Evolutionary conservation across 2,797 vertebrate genomes (phyloP).

Genomic region (Halcyon chelicuti): DNA sequence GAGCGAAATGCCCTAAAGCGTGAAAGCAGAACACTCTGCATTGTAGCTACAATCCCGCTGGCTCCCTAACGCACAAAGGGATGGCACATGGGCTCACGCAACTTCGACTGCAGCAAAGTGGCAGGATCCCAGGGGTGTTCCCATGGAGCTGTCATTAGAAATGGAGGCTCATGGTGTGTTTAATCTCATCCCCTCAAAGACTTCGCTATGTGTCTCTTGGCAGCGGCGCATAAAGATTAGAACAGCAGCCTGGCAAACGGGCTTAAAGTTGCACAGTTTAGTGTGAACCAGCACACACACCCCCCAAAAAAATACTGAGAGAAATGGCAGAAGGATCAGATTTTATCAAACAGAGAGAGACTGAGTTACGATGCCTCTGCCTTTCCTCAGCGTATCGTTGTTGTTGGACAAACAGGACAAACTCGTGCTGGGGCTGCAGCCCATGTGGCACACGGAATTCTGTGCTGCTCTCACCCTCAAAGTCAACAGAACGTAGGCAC

Average conservation of each 20-base stretch:
- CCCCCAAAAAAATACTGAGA: background rate
- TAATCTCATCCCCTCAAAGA: slow-evolving; percentile 17
- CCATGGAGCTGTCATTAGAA: slow-evolving; percentile 50
- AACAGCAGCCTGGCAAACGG: background rate
- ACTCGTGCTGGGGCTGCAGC: background rate
- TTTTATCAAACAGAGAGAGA: background rate
- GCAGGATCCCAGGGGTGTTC: slow-evolving; percentile 8
- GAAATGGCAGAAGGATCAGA: background rate
- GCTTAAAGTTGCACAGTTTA: background rate
- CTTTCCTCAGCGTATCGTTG: background rate
- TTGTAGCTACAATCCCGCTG: background rate
- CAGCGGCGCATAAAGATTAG: background rate
- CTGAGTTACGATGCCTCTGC: background rate
- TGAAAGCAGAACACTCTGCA: background rate
- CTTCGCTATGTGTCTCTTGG: background rate
- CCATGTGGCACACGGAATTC: background rate
- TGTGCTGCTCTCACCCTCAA: background rate
- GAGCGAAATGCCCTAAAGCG: background rate
- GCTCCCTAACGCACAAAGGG: slow-evolving; percentile 20
- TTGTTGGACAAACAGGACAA: background rate
- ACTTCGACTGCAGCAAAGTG: background rate
- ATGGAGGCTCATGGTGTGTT: background rate
- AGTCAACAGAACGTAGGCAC: background rate
- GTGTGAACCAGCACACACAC: background rate
- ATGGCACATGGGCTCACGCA: background rate